Evolutionary conservation across 2,113 vertebrate species (phyloP).

Genomic region (Microcebus ravelobensis): DNA sequence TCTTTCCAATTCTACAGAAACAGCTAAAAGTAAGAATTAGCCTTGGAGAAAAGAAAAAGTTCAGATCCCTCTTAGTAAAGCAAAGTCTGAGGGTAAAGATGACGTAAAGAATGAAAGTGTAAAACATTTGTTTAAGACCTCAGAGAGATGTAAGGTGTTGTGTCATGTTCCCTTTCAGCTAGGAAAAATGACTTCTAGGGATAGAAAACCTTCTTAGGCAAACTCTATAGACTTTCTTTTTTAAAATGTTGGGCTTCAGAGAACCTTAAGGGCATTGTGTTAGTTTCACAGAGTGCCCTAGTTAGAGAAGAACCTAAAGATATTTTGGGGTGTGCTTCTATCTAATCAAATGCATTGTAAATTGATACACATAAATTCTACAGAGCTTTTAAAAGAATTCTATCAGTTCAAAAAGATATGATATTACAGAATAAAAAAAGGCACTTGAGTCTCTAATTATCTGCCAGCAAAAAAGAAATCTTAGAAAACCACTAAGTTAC

Average conservation of each 20-base stretch:
- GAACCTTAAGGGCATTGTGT: not conserved
- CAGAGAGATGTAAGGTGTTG: slow-evolving; percentile 49
- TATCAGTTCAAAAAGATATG: not conserved
- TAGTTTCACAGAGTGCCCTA: not conserved
- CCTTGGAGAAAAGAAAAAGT: slow-evolving; percentile 61
- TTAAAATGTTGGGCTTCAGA: slow-evolving; percentile 39
- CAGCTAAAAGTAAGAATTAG: slow-evolving; percentile 38
- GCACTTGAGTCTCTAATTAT: not conserved
- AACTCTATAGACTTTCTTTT: not conserved
- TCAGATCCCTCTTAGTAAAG: slow-evolving; percentile 13
- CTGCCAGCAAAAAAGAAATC: not conserved
- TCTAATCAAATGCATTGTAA: not conserved
- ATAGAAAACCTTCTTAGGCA: slow-evolving; percentile 42
- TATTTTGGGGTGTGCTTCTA: not conserved
- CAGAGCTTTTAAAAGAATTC: slow-evolving; percentile 5
- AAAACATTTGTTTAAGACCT: slow-evolving; percentile 43
- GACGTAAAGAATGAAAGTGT: slow-evolving; percentile 32
- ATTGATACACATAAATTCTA: not conserved
- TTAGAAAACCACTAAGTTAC: not conserved
- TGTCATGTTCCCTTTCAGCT: slow-evolving; percentile 30
- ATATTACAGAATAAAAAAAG: not conserved
- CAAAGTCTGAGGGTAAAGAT: slow-evolving; percentile 39
- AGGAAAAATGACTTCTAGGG: slow-evolving; percentile 43
- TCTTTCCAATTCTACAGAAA: slow-evolving; percentile 43
- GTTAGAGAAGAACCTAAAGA: not conserved